phyloP scores from a whole-genome alignment of 2,888 invertebrate genomes.

The Pollenia angustigena region DNA sequence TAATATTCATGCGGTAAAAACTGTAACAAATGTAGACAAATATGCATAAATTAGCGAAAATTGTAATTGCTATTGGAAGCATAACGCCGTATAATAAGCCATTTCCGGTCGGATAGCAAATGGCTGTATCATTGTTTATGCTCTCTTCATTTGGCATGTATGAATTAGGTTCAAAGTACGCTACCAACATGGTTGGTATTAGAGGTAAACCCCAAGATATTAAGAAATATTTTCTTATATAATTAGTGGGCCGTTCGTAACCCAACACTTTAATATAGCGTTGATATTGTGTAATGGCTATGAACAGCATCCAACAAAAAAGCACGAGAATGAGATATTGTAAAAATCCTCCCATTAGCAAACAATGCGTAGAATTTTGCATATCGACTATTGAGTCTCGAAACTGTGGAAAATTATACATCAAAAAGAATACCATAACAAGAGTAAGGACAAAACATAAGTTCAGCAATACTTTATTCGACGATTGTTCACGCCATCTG shows the following conservation, averaged over 20 bases:
- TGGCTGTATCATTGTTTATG: slow-evolving; percentile 76
- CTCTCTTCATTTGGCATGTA: slow-evolving; percentile 82
- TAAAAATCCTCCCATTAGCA: slow-evolving; percentile 86
- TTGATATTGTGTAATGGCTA: slow-evolving; percentile 88
- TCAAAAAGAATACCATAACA: slow-evolving; percentile 84
- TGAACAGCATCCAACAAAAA: slow-evolving; percentile 90
- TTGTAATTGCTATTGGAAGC: slow-evolving; percentile 85
- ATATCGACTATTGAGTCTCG: slow-evolving; percentile 76
- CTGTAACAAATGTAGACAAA: slow-evolving; percentile 85
- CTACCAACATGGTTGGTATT: slow-evolving; percentile 85
- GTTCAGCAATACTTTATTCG: slow-evolving; percentile 88
- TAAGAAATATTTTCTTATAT: slow-evolving; percentile 86
- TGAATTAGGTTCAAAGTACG: slow-evolving; percentile 84
- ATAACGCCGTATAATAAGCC: slow-evolving; percentile 85
- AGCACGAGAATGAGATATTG: slow-evolving; percentile 88
- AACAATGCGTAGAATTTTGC: slow-evolving; percentile 83
- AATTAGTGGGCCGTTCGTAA: slow-evolving; percentile 85
- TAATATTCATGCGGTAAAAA: slow-evolving; percentile 81
- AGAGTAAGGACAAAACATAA: slow-evolving; percentile 87
- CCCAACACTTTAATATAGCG: slow-evolving; percentile 88
- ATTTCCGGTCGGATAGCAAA: slow-evolving; percentile 86
- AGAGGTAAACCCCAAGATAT: slow-evolving; percentile 87
- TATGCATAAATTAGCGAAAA: slow-evolving; percentile 85
- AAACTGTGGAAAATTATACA: slow-evolving; percentile 78
- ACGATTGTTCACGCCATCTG: slow-evolving; percentile 87